Evolutionary conservation across 2,113 vertebrate species (phyloP), one percentile per base, ranked within the genome.

Genomic region (Rissa tridactyla): DNA sequence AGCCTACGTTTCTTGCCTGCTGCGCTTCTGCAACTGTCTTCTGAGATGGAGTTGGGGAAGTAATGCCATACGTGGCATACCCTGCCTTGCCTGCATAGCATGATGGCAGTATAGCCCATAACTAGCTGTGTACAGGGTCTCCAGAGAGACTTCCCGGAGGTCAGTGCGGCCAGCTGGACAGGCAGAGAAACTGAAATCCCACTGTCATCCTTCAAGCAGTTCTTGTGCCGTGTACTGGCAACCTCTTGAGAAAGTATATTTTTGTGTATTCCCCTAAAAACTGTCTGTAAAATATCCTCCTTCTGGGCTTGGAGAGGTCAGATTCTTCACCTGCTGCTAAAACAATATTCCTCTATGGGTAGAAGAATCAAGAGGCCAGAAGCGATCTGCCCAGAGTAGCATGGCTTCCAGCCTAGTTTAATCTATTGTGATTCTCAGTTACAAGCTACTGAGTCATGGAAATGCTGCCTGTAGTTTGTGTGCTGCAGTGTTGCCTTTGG

Each of bases 31-130:
- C 46, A 66, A 0, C 42, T 77, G 18, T 72, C 36, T 51, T 77
- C 55, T 77, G 83, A 81, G 51, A 21, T 73, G 38, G 38, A 82
- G 17, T 1, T 91, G 36, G 42, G n/a, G 36, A 34, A 54, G 66
- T 68, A 54, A 21, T 54, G 20, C 44, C 0, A 0, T 19, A 32
- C 2, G 1, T 46, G 22, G 26, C 10, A 18, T 54, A 54, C 21
- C 25, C 10, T 87, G 22, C 25, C 38, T 89, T 82, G n/a, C 30
- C 34, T 71, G 15, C 0, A 0, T 60, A 47, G 29, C 2, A 0
- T 30, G n/a, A 19, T 78, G 46, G 15, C 51, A 89, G 64, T 30
- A 46, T 23, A 3, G 7, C 2, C 38, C 9, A 7, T 82, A 61
- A 55, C 34, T 75, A 15, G 6, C 29, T 75, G 57, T 29, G 16